Base-by-base conservation (phyloP, 2,888 invertebrate species). In the Spisula subtruncata region DNA sequence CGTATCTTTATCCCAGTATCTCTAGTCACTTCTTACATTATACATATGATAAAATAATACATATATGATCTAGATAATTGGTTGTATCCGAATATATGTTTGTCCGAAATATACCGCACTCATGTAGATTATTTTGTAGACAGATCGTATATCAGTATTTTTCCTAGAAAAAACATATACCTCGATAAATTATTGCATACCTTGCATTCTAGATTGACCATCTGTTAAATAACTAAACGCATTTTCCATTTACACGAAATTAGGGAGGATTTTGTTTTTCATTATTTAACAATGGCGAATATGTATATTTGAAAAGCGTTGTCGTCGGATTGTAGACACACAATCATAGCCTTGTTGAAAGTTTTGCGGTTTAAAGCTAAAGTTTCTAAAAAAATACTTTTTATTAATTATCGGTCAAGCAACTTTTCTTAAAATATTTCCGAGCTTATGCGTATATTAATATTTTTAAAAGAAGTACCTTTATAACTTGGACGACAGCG, bases 211-310 rank as follows among this genome's bases (percentile, higher is more conserved):
- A 83, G 87, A 29, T 25, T 84, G 85, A 48, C 81, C 54, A 32
- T 85, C 85, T 85, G 85, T 88, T 87, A 88, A 83, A 83, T 89
- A 92, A 80, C 85, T 92, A 75, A 92, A 92, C 32, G 91, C 92
- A 92, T 92, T 92, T 92, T 92, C 92, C 92, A 92, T 92, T 79
- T 75, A 87, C 81, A 35, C 25, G 10, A 35, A 32, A 29, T 71
- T 75, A 12, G 16, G 25, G 25, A 32, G 29, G 75, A 75, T 29
- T 75, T 75, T 32, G 32, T 16, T 18, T 18, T 35, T 35, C 75
- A 75, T 75, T 75, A 35, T 18, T 16, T 0, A 35, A 16, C 35
- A 75, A 18, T 75, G 29, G 35, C 75, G 75, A 75, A 75, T 32
- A 75, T 20, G 35, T 6, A 75, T 0, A 16, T 41, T 41, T 14